Percentiles rank a stretch among this genome's conserved stretches.
phyloP scores from a whole-genome alignment of 2,888 invertebrate genomes.

The Salpingus planirostris region DNA sequence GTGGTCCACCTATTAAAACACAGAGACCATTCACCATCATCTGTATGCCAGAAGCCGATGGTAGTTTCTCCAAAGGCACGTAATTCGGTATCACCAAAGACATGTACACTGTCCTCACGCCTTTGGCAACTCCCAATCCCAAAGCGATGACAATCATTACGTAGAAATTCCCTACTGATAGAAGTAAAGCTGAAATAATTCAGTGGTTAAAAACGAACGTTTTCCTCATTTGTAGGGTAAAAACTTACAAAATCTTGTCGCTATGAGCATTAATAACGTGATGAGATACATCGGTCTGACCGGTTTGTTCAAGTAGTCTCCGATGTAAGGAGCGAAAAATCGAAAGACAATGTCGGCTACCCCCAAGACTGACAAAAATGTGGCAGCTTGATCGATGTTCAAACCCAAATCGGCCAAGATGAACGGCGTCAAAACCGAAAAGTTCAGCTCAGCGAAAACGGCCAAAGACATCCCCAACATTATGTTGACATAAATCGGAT shows the following conservation, averaged over 20 bases:
- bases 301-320: slow-evolving; percentile 52
- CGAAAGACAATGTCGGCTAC: slow-evolving; percentile 49
- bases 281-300: slow-evolving; percentile 56
- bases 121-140: slow-evolving; percentile 59
- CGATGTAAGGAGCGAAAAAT: slow-evolving; percentile 56
- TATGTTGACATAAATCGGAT: slow-evolving; percentile 59
- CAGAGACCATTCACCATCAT: slow-evolving; percentile 59
- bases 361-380: slow-evolving; percentile 53
- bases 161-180: slow-evolving; percentile 12
- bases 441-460: slow-evolving; percentile 60
- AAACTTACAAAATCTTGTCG: slow-evolving; percentile 54
- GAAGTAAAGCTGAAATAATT: slow-evolving; percentile 14
- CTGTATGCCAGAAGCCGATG: slow-evolving; percentile 61
- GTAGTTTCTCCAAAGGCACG: slow-evolving; percentile 56
- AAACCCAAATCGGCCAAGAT: slow-evolving; percentile 56
- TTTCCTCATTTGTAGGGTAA: background rate
- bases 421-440: slow-evolving; percentile 56
- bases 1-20: slow-evolving; percentile 51
- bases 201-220: background rate
- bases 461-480: slow-evolving; percentile 59
- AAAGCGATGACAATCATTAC: slow-evolving; percentile 41
- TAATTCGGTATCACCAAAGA: slow-evolving; percentile 58
- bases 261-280: slow-evolving; percentile 51
- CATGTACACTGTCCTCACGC: slow-evolving; percentile 60
- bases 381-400: slow-evolving; percentile 50